Evolutionary conservation across 1,140 invertebrate species (phyloP), one percentile per base, ranked within the genome.

Genomic region (Drosophila gunungcola): DNA sequence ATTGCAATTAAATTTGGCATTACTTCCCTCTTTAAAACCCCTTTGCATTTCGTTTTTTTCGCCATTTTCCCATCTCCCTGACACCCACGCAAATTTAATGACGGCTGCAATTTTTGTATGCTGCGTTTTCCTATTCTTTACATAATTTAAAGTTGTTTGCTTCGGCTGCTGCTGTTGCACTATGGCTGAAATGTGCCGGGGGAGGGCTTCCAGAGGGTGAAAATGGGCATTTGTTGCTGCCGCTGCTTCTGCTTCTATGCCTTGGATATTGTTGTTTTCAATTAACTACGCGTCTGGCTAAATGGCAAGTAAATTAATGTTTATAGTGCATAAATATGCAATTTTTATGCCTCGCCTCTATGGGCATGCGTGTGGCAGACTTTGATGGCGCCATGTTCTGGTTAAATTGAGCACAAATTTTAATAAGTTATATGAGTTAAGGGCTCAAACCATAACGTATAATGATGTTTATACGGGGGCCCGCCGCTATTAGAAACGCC

Each of bases 1-100:
- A 86, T 86, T 88, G 83, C 83, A 86, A 88, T 86, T 86, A 83
- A 88, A 86, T 86, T 86, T 86, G 83, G 67, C 75, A 79, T 88
- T 78, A 79, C 75, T 53, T 48, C 38, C 55, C 42, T 45, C 16
- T 38, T 25, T 42, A 36, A 32, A 29, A 10, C 36, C 38, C 13
- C 34, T 7, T 21, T 16, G 29, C 42, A 13, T 11, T 25, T 21
- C 9, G 11, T 16, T 12, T 5, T 27, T 29, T 29, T 32, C 29
- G 4, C 10, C 9, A 3, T 34, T 12, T 46, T n/a, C 12, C n/a
- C 27, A 32, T 13, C 43, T 25, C 49, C 43, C 49, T 41, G 13
- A 38, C 29, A 45, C 53, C 39, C 56, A 43, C 41, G 78, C 55
- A 57, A 73, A 62, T 70, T 86, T 73, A 67, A 85, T 43, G 77